Evolutionary conservation across 1,140 invertebrate genomes (phyloP).

Genomic region (Wasmannia auropunctata): DNA sequence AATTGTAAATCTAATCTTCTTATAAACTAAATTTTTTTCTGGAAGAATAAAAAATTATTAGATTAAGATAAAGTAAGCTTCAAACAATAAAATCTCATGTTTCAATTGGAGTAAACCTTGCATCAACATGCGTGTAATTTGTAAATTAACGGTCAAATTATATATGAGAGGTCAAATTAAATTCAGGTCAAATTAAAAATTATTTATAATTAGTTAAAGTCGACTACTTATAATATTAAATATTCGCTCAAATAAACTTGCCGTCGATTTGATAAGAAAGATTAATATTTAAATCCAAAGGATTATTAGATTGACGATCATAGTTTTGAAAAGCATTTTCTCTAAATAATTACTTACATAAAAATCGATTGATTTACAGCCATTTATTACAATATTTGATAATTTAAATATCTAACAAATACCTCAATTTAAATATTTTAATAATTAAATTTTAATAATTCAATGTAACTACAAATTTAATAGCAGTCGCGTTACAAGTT

Average conservation of each 20-base stretch:
- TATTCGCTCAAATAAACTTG: not conserved
- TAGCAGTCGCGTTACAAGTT: not conserved
- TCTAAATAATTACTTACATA: not conserved
- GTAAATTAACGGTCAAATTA: not conserved
- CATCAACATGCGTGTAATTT: not conserved
- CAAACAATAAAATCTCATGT: not conserved
- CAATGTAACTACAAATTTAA: not conserved
- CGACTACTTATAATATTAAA: not conserved
- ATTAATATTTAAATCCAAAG: not conserved
- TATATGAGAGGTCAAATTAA: not conserved
- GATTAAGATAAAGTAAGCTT: not conserved
- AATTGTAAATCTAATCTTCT: slow-evolving; percentile 16
- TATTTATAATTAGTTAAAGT: not conserved
- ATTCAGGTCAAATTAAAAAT: not conserved
- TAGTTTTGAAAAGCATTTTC: not conserved
- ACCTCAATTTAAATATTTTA: not conserved
- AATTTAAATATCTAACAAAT: no score
- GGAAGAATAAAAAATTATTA: not conserved
- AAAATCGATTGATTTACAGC: not conserved
- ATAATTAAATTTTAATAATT: not conserved
- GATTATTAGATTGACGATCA: not conserved
- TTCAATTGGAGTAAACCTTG: slow-evolving; percentile 4
- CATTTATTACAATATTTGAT: not conserved
- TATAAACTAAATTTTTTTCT: no score
- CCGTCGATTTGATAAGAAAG: not conserved